These are phyloP conservation scores for Dicaeum eximium DNA, from an alignment of 2,113 vertebrate genomes.

Conservation along the genomic window DNA sequence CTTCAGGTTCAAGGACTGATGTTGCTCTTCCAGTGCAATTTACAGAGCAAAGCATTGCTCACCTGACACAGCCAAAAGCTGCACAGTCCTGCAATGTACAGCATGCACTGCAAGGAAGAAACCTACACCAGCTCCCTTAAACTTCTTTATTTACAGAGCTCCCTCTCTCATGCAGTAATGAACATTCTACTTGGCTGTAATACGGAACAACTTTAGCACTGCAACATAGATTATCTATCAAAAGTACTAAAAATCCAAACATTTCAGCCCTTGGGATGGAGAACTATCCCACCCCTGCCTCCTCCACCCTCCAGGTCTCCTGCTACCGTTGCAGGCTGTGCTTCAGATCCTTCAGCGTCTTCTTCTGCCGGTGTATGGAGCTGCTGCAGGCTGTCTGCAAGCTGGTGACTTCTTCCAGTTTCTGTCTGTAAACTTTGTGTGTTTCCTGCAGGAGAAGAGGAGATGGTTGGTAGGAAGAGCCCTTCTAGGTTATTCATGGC, in stretches of 20 bases:
- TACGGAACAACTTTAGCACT: background rate
- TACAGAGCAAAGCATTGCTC: background rate
- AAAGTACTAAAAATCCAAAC: background rate
- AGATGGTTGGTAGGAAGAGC: background rate
- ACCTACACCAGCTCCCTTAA: background rate
- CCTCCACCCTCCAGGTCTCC: background rate
- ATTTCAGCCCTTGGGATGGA: background rate
- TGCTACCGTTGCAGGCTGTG: conserved; percentile 78
- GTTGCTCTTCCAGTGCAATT: background rate
- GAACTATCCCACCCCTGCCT: background rate
- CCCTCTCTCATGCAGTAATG: background rate
- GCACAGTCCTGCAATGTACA: fast-evolving
- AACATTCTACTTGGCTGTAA: background rate
- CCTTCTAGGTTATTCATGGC: background rate
- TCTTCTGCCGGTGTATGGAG: conserved; percentile 88
- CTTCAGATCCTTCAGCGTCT: conserved; percentile 80
- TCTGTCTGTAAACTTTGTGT: conserved; percentile 91
- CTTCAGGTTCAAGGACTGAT: background rate
- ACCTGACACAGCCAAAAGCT: background rate
- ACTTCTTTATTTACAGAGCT: background rate
- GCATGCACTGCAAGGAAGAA: background rate
- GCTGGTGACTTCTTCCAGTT: conserved; percentile 89
- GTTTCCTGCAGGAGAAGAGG: conserved; percentile 80
- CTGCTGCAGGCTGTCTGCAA: conserved; percentile 85
- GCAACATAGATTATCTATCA: fast-evolving